Conservation (phyloP, 2,888 invertebrate species). For the Callinectes sapidus region DNA sequence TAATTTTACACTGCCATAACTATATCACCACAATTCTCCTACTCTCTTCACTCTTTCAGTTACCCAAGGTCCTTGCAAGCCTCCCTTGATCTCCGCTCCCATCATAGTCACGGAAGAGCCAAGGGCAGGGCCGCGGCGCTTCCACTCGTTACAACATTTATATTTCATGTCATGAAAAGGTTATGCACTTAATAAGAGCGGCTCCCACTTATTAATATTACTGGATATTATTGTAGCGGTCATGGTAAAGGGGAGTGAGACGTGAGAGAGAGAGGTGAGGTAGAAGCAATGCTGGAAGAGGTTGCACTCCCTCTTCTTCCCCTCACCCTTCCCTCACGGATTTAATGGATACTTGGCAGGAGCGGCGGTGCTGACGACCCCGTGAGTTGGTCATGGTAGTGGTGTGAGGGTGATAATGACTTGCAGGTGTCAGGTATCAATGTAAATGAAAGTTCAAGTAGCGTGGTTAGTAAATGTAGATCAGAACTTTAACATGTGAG, state of each 20-base stretch:
- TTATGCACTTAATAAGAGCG: background rate
- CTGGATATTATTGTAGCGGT: background rate
- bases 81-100: background rate
- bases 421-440: background rate
- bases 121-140: background rate
- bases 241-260: background rate
- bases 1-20: no score
- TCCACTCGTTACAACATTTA: background rate
- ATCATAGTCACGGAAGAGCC: background rate
- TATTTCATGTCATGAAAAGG: background rate
- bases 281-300: background rate
- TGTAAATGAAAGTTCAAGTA: background rate
- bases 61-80: background rate
- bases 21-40: no score
- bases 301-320: background rate
- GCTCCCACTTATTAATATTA: background rate
- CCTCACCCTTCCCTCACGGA: background rate
- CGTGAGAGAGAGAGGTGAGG: background rate
- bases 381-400: background rate
- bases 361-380: background rate
- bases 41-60: background rate
- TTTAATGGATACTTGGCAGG: background rate
- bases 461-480: background rate
- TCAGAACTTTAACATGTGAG: background rate
- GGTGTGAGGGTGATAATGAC: background rate